Conservation (phyloP, 2,888 invertebrate species). For the Drosophila crucigera region DNA sequence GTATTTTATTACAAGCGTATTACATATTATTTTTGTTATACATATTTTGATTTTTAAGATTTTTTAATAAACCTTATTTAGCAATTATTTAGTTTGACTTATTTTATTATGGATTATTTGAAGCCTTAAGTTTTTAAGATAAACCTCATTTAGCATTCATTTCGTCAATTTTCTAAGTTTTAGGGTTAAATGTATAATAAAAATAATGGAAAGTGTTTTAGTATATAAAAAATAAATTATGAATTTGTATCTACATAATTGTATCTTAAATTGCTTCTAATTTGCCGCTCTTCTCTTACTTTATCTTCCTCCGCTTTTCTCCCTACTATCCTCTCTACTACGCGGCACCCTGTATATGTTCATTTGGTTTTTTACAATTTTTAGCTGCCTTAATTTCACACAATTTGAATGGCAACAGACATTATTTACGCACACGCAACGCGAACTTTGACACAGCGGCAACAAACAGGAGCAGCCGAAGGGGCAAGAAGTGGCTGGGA, state of each 20-base stretch:
- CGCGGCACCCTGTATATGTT: constrained; percentile 60
- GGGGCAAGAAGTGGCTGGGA: constrained; percentile 1
- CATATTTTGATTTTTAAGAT: fast-evolving
- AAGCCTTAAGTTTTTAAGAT: not conserved
- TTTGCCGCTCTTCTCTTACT: not conserved
- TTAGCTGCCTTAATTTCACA: constrained; percentile 62
- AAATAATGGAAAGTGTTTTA: not conserved
- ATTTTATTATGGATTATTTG: not conserved
- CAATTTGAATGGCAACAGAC: constrained; percentile 66
- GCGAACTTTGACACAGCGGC: constrained; percentile 67
- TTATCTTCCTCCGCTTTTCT: not conserved
- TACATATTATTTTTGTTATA: not conserved
- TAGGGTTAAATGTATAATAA: not conserved
- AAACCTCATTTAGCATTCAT: not conserved
- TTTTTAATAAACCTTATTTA: not conserved
- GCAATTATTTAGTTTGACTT: not conserved
- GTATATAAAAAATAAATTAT: not conserved
- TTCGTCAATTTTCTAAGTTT: not conserved
- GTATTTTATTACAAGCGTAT: not conserved
- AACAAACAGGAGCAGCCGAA: not conserved
- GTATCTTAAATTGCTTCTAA: not conserved
- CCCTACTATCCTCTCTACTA: not conserved
- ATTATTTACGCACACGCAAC: constrained; percentile 55
- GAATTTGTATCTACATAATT: not conserved
- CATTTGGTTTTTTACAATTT: constrained; percentile 46